phyloP scores from a whole-genome alignment of 1,140 invertebrate species.

The Semibalanus balanoides region DNA sequence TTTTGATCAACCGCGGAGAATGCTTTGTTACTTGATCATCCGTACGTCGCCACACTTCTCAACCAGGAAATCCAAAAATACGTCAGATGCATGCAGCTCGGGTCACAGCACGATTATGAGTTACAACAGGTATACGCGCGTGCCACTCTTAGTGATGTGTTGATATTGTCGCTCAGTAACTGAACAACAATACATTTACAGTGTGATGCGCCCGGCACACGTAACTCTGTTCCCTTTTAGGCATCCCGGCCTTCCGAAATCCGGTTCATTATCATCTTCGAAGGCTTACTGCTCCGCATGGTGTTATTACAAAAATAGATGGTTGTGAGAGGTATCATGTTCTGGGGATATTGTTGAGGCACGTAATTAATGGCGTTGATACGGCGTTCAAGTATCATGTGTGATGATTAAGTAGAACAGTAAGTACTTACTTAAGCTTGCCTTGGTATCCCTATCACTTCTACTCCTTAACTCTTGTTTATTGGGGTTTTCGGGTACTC shows the following conservation, averaged over 20 bases:
- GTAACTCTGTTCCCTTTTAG: background rate
- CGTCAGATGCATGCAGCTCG: background rate
- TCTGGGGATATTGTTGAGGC: too few species aligned
- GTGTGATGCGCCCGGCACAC: too few species aligned
- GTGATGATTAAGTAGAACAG: too few species aligned
- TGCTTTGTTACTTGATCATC: background rate
- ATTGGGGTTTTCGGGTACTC: too few species aligned
- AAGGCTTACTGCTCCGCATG: too few species aligned
- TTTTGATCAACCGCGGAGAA: background rate
- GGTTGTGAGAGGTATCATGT: too few species aligned
- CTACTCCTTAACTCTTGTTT: background rate
- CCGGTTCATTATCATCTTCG: background rate
- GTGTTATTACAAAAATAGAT: too few species aligned
- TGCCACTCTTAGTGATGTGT: background rate
- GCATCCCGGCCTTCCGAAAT: background rate
- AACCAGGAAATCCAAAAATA: background rate
- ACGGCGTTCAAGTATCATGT: too few species aligned
- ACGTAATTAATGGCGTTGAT: too few species aligned
- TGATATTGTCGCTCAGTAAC: background rate
- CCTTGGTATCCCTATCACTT: too few species aligned
- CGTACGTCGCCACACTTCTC: background rate
- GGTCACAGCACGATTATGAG: background rate
- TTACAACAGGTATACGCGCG: background rate
- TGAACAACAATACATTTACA: background rate
- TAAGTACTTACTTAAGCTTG: background rate